Evolutionary conservation across 2,113 vertebrate species (phyloP), one percentile per base, ranked within the genome.

Genomic region (Ancistrus triradiatus): DNA sequence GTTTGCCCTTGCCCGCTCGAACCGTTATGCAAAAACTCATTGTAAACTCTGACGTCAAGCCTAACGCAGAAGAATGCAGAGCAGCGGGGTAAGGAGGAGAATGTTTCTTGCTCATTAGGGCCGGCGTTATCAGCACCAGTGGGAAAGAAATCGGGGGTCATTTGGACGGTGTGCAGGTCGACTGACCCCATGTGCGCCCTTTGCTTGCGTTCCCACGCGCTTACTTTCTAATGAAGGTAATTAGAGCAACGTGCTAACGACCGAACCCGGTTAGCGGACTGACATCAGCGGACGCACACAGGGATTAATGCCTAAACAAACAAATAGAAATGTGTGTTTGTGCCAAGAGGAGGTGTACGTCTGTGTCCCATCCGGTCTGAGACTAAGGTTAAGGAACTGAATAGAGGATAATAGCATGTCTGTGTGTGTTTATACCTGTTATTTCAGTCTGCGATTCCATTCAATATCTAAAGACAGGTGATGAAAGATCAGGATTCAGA

Each of bases 41-140:
- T 22, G 15, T 24, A 92, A 92, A 75, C 90, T 82, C 88, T 68
- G 84, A 92, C 85, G 90, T 93, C 81, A 84, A 87, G 90, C 71
- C 83, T 11, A n/a, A n/a, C 38, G 19, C 59, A 33, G 57, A 17
- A 72, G 46, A 43, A 52, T 15, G 37, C 37, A 17, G 8, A 22
- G 10, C 22, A 6, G 10, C 38, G 35, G 47, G 47, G 21, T 52
- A 21, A 44, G 15, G 44, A 37, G 53, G 25, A 33, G 31, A 7
- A 42, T 46, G 78, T 77, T 84, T 68, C 78, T 77, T 69, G 63
- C 82, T 81, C 75, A 77, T 86, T 84, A 87, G 78, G 71, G 81
- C 78, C 71, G 80, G 50, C 66, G 78, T 69, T 73, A 74, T 85
- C 72, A 80, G 77, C 86, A 65, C 65, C 76, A 59, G 71, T 75